A percentile compares a stretch with the other conserved stretches of the same genome.
These are phyloP conservation scores for Strix uralensis DNA, from an alignment of 2,113 vertebrate genomes.

Conservation along the genomic window DNA sequence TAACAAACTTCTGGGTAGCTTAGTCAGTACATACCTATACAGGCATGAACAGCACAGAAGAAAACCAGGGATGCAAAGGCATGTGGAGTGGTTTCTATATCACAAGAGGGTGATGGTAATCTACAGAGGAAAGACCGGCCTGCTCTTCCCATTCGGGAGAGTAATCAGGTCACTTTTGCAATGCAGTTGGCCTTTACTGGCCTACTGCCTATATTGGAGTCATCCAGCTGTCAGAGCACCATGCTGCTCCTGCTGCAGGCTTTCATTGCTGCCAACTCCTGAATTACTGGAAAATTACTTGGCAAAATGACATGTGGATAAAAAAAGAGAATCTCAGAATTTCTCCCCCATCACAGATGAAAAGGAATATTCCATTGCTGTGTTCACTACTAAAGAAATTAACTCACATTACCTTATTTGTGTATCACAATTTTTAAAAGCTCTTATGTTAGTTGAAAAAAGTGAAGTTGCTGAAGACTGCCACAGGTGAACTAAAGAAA, in stretches of 20 bases:
- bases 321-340: slow-evolving; percentile 13
- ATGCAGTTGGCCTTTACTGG: background rate
- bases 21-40: background rate
- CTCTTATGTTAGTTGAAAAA: background rate
- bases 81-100: background rate
- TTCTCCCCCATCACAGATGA: background rate
- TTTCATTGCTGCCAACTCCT: background rate
- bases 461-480: background rate
- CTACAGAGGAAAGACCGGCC: background rate
- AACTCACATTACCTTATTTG: background rate
- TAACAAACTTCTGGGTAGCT: background rate
- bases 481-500: background rate
- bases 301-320: background rate
- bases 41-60: background rate
- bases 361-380: slow-evolving; percentile 7
- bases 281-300: slow-evolving; percentile 50
- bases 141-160: background rate
- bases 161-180: background rate
- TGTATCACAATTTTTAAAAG: background rate
- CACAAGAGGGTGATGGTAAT: background rate
- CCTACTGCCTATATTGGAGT: background rate
- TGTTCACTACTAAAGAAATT: background rate
- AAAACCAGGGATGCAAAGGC: background rate
- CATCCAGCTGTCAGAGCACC: slow-evolving; percentile 20
- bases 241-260: background rate